Evolutionary conservation across 53 echinoderm and acorn worm species (phyloP), one percentile per base, ranked within the genome.

Genomic region (Echinarachnius parma): DNA sequence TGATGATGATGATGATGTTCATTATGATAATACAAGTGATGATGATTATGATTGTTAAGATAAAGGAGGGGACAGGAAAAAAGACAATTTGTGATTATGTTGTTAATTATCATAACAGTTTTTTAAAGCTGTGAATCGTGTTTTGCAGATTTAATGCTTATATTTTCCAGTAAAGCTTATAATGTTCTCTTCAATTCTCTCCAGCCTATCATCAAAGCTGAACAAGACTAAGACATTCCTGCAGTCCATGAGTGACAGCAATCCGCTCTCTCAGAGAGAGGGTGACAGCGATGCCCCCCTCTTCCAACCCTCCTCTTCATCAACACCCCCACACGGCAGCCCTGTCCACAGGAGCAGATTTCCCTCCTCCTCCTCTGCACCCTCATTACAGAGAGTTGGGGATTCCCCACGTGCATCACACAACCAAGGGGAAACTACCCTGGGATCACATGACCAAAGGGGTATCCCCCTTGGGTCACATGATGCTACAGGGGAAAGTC

Each of bases 191-290:
- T n/a, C n/a, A n/a, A n/a, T n/a, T n/a, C 18, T 68, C 21, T n/a
- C 15, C 57, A 72, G 74, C 42, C 57, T 72, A 1, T n/a, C 74
- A 36, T 72, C 74, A 0, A 72, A 54, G 22, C 16, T 72, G 21
- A 72, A 9, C 20, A 72, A 72, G 44, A 72, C 74, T n/a, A 72
- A 72, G 53, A 56, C 74, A 21, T 72, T 72, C 74, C 74, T 72
- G 2, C 74, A 72, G 45, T 72, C 74, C 39, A 72, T 72, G 9
- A 57, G 74, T 5, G 74, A 72, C 74, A 72, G 74, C 57, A 72
- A 72, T 44, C 74, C 74, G 28, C 74, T 72, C n/a, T 72, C 74
- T 13, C 74, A 55, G 23, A 72, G 46, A 20, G 74, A 64, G 26
- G 61, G 34, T 33, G 61, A 61, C 16, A 24, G 33, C 31, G 31